Evolutionary conservation across 2,888 invertebrate species (phyloP).

Genomic region (Drosophila colorata): DNA sequence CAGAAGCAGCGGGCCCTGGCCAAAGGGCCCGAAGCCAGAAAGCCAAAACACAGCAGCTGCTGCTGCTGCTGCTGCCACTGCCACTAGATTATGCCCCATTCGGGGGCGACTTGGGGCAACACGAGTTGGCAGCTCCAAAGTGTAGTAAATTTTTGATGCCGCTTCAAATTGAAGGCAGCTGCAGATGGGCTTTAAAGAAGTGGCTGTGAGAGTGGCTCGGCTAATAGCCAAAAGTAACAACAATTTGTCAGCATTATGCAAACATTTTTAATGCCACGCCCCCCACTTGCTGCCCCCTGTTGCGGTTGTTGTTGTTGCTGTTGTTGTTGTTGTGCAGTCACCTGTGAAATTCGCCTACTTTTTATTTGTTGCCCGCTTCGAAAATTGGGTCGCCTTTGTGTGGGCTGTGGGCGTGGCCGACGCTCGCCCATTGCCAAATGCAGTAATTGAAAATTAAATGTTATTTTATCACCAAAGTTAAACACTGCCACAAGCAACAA

Average conservation of each 20-base stretch:
- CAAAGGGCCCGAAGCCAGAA: constrained; percentile 46
- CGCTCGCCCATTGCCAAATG: constrained; percentile 49
- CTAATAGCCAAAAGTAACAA: constrained; percentile 59
- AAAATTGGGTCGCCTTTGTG: constrained; percentile 42
- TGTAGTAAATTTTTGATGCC: constrained; percentile 70
- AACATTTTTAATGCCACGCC: constrained; percentile 38
- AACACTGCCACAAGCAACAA: constrained; percentile 49
- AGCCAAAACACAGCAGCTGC: constrained; percentile 49
- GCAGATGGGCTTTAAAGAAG: constrained; percentile 41
- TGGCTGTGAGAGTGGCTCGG: constrained; percentile 23
- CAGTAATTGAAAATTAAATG: constrained; percentile 80
- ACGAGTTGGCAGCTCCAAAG: constrained; percentile 42
- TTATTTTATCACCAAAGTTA: constrained; percentile 76
- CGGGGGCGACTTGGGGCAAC: constrained; percentile 15
- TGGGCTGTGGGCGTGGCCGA: constrained; percentile 1
- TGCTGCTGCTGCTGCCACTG: constrained; percentile 26
- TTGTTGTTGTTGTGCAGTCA: constrained; percentile 23
- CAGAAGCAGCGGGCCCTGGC: constrained; percentile 11
- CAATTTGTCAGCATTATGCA: constrained; percentile 58
- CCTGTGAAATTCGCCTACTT: constrained; percentile 28
- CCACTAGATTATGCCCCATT: constrained; percentile 36
- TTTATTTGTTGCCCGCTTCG: constrained; percentile 13
- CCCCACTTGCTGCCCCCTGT: too few species aligned
- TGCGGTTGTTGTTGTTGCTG: too few species aligned
- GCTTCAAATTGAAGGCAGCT: constrained; percentile 72